Conservation (phyloP, 2,888 invertebrate species). For the Pterobdella sp. region DNA sequence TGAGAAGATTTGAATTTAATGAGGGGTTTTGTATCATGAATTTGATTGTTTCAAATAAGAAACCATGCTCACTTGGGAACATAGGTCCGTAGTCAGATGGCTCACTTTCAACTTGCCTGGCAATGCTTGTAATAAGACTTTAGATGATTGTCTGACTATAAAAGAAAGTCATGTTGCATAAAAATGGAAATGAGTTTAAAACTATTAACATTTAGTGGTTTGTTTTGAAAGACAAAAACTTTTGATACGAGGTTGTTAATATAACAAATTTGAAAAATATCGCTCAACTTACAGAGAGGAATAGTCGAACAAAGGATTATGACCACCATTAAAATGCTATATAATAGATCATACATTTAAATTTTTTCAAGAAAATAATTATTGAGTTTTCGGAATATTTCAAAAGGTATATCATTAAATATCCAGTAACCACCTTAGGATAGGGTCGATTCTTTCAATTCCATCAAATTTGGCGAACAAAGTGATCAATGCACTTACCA, state of each 20-base stretch:
- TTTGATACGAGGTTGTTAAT: neutral
- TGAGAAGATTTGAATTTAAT: no score
- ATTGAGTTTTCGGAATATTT: neutral
- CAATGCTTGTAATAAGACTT: slow-evolving; percentile 71
- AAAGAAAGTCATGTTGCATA: neutral
- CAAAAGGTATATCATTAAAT: neutral
- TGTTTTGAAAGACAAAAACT: neutral
- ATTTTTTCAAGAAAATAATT: neutral
- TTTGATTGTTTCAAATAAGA: no score
- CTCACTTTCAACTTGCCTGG: slow-evolving; percentile 79
- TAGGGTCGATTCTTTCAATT: slow-evolving; percentile 82
- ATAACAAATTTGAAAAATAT: neutral
- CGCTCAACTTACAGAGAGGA: slow-evolving; percentile 41
- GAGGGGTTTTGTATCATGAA: no score
- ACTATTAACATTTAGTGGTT: neutral
- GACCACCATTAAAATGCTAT: slow-evolving; percentile 65
- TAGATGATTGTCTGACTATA: slow-evolving; percentile 37
- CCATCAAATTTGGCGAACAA: slow-evolving; percentile 61
- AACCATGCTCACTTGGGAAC: neutral
- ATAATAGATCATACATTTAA: neutral
- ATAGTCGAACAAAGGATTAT: slow-evolving; percentile 51
- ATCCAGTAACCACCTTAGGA: slow-evolving; percentile 57
- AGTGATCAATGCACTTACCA: slow-evolving; percentile 68
- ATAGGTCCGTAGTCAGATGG: neutral
- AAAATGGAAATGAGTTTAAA: neutral